Base-by-base conservation (phyloP, 2,888 invertebrate species). In the Tachina fera region DNA sequence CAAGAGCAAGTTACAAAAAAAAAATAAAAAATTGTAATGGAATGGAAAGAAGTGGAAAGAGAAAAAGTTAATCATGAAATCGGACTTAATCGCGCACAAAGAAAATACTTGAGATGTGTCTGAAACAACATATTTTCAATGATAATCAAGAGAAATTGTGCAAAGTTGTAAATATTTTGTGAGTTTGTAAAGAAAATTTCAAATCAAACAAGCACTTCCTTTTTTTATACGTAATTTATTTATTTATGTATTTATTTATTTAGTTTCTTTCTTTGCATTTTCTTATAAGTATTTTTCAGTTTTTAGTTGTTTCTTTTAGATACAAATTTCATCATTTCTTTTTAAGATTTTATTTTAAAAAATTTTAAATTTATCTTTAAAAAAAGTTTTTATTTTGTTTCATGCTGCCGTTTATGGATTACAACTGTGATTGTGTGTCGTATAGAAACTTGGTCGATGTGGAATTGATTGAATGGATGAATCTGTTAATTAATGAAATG, bases 101-200 rank as follows among this genome's bases (percentile, higher is more conserved):
- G 67, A 83, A 31, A 83, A 79, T 83, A 68, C 22, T 76, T 83
- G 83, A 61, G 71, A 86, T 83, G 86, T 86, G 86, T 83, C 72
- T 80, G 39, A 76, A 56, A 78, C 83, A 83, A 76, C 83, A 86
- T 86, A 65, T 83, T 83, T 80, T 60, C 74, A 78, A 85, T 85
- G 74, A 74, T 75, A 85, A 82, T 85, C 74, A 75, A 63, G 83
- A 80, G 86, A 86, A 83, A 86, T 86, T 83, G 86, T 72, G 76
- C 83, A 86, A 86, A 86, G 83, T 83, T 80, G 79, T 86, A 86
- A 86, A 86, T 83, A 86, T 76, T 86, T 86, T 83, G 47, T 60
- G n/a, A 84, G 68, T 70, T 51, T 56, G 45, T 71, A 51, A 74
- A 47, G 47, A 81, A 77, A 56, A 60, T 65, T 71, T 53, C 49